phyloP scores from a whole-genome alignment of 2,797 vertebrate genomes.

The Onychomys torridus region DNA sequence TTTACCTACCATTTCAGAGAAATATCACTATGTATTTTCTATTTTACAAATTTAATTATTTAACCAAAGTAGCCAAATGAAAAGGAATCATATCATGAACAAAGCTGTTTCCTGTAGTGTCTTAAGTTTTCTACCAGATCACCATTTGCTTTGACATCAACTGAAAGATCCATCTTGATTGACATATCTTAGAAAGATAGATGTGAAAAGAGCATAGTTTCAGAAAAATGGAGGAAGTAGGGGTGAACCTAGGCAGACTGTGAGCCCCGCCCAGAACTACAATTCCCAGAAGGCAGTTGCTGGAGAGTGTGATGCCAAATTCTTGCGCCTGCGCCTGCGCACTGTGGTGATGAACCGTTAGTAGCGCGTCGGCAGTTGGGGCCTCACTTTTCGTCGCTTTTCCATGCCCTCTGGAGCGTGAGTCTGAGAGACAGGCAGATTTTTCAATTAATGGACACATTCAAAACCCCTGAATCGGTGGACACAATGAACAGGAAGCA shows the following conservation, averaged over 20 bases:
- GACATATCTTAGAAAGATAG: not conserved
- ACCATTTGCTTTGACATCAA: not conserved
- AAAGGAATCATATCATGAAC: not conserved
- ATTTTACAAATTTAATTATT: not conserved
- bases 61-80: not conserved
- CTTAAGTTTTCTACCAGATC: not conserved
- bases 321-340: constrained; percentile 50
- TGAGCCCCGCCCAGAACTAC: too few relatives aligned
- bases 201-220: not conserved
- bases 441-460: constrained; percentile 57
- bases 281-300: constrained; percentile 26
- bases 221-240: too few relatives aligned
- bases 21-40: not conserved
- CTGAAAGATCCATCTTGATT: not conserved
- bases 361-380: not conserved
- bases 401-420: constrained; percentile 59
- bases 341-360: constrained; percentile 66
- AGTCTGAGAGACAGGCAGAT: not conserved
- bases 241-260: too few relatives aligned
- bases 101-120: not conserved
- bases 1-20: not conserved
- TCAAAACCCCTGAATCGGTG: constrained; percentile 41
- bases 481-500: constrained; percentile 87
- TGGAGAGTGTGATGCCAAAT: not conserved
- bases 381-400: too few relatives aligned